Evolutionary conservation across 2,797 vertebrate genomes (phyloP).

Genomic region (Pangasius mekongensis): DNA sequence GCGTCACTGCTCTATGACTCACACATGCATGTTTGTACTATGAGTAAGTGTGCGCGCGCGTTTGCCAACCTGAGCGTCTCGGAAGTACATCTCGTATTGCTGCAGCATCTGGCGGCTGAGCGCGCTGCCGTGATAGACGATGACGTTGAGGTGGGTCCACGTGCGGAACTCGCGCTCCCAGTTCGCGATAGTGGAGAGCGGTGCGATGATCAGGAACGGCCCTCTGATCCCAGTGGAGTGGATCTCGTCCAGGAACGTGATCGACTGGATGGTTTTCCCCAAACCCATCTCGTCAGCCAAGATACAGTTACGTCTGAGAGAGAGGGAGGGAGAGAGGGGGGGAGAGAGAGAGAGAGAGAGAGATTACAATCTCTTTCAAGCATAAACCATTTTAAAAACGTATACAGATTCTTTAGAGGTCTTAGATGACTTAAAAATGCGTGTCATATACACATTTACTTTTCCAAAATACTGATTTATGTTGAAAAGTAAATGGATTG

Average conservation of each 20-base stretch:
- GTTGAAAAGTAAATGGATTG: too few relatives aligned
- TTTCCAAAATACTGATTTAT: too few relatives aligned
- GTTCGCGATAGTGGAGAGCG: constrained; percentile 96
- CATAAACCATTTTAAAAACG: neutral
- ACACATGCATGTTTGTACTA: neutral
- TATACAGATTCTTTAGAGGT: neutral
- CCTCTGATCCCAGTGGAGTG: constrained; percentile 85
- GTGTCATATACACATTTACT: too few relatives aligned
- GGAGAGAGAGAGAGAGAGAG: constrained; percentile 12
- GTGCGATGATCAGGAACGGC: constrained; percentile 98
- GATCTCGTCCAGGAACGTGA: constrained; percentile 97
- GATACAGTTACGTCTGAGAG: constrained; percentile 93
- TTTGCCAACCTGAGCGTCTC: constrained; percentile 88
- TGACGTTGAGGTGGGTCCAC: constrained; percentile 94
- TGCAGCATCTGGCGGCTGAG: constrained; percentile 99
- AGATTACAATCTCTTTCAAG: neutral
- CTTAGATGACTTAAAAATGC: neutral
- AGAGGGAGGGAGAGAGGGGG: neutral
- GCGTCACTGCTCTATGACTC: neutral
- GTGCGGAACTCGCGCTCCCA: constrained; percentile 98
- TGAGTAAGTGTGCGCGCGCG: neutral
- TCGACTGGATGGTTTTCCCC: constrained; percentile 98
- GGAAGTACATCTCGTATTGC: constrained; percentile 99
- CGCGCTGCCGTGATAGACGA: constrained; percentile 96
- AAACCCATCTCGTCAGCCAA: constrained; percentile 99